Base-by-base conservation (phyloP, 2,113 vertebrate genomes). In the Haemorhous mexicanus region DNA sequence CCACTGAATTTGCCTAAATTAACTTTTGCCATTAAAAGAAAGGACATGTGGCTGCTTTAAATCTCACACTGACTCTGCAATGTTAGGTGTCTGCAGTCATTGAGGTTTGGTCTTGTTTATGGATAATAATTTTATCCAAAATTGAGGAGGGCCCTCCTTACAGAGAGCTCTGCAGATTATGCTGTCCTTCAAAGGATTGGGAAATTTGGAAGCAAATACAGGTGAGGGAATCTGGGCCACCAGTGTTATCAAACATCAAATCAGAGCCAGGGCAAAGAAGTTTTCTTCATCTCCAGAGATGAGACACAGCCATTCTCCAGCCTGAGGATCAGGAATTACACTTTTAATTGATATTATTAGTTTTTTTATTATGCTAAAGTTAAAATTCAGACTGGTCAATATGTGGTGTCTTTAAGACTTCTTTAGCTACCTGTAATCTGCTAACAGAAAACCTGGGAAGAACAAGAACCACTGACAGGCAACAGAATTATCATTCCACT, bases 61-160 rank as follows among this genome's bases (percentile, higher is more conserved):
- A 64, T 12, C 76, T 82, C 33, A 43, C 35, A 39, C 1, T 35
- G 46, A 26, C 49, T 24, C 16, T 73, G 30, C 44, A 68, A 19
- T 0, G 0, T 9, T 7, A 52, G 10, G 6, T 70, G 28, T 22
- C 37, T 55, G 2, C 68, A 81, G 55, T 7, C 37, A 37, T 33
- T 75, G 16, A 32, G 53, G 27, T 18, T 55, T 47, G 53, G 19
- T 84, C 22, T 80, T 23, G 56, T 90, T 69, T 37, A 33, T 6
- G 24, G 35, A 55, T 2, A 27, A 7, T n/a, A 10, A 67, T 70
- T 84, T 81, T 63, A 58, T 18, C 49, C 53, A 47, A 69, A 66
- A 81, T 2, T n/a, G 41, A 90, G 3, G 26, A 88, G 10, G 10
- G 20, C 4, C 53, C 16, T 76, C 41, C 24, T 9, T 8, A 24